These are phyloP conservation scores for Anoura caudifer DNA, from an alignment of 2,113 vertebrate species.

Conservation along the genomic window DNA sequence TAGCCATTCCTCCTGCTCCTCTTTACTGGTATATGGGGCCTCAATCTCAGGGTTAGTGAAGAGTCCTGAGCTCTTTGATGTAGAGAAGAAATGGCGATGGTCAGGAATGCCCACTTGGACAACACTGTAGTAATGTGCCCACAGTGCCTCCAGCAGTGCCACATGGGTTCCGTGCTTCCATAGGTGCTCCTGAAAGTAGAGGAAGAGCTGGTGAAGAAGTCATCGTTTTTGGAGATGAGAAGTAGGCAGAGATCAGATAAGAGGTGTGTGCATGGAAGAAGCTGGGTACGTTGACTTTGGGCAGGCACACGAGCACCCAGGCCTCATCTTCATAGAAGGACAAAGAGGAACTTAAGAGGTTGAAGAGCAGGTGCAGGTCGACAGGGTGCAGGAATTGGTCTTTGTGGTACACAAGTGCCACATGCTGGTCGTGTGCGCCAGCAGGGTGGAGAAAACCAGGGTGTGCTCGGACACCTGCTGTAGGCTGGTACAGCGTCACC, in stretches of 20 bases:
- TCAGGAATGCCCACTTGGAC: slow-evolving; percentile 93
- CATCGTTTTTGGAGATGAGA: slow-evolving; percentile 94
- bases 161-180: slow-evolving; percentile 87
- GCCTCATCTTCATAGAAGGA: slow-evolving; percentile 96
- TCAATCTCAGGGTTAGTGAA: slow-evolving; percentile 97
- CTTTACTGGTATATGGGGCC: slow-evolving; percentile 87
- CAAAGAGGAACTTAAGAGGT: slow-evolving; percentile 94
- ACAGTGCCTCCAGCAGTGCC: slow-evolving; percentile 88
- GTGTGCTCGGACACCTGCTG: slow-evolving; percentile 93
- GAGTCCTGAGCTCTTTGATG: slow-evolving; percentile 97
- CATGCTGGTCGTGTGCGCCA: slow-evolving; percentile 89
- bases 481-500: slow-evolving; percentile 87
- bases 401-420: slow-evolving; percentile 94
- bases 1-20: slow-evolving; percentile 89
- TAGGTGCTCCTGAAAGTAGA: slow-evolving; percentile 92
- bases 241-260: slow-evolving; percentile 96
- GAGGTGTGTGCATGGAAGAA: slow-evolving; percentile 98
- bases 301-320: slow-evolving; percentile 97
- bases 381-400: slow-evolving; percentile 97
- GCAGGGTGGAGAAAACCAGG: slow-evolving; percentile 95
- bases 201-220: slow-evolving; percentile 94
- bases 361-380: slow-evolving; percentile 96
- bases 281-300: slow-evolving; percentile 93
- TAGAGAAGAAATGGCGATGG: slow-evolving; percentile 98
- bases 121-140: slow-evolving; percentile 88